Percentiles rank a stretch among this genome's conserved stretches.
phyloP scores from a whole-genome alignment of 2,888 invertebrate genomes.

The Minunthozetes semirufus region DNA sequence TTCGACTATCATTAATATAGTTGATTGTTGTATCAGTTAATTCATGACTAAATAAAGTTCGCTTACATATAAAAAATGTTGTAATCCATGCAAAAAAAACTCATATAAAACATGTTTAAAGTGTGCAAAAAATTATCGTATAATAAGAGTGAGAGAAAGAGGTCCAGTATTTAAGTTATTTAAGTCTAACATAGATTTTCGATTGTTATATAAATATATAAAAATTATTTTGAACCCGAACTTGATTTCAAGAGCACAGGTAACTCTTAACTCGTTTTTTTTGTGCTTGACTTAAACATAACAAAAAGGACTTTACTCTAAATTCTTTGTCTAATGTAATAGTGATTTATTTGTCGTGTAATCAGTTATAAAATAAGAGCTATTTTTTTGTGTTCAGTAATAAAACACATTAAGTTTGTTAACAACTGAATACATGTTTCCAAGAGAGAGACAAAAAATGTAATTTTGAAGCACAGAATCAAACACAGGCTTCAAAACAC shows the following conservation, averaged over 20 bases:
- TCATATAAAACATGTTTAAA: background rate
- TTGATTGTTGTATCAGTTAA: too few species aligned
- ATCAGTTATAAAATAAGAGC: background rate
- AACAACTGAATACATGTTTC: background rate
- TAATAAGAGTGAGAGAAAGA: background rate
- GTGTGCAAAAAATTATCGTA: background rate
- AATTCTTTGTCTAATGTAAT: background rate
- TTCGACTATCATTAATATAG: background rate
- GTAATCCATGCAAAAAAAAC: too few species aligned
- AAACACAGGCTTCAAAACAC: background rate
- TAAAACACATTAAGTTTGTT: background rate
- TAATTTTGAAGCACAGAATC: too few species aligned
- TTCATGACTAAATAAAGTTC: too few species aligned
- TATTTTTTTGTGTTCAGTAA: background rate
- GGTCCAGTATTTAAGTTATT: background rate
- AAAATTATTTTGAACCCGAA: conserved; percentile 2
- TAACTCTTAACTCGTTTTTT: background rate
- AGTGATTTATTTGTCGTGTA: conserved; percentile 13
- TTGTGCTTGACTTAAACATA: background rate
- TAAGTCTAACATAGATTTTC: background rate
- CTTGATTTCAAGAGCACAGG: background rate
- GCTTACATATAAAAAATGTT: too few species aligned
- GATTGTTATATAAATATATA: background rate
- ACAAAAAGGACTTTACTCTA: too few species aligned
- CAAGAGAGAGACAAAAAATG: too few species aligned